phyloP scores from a whole-genome alignment of 2,888 invertebrate species.

The Leptinotarsa tumamoca region DNA sequence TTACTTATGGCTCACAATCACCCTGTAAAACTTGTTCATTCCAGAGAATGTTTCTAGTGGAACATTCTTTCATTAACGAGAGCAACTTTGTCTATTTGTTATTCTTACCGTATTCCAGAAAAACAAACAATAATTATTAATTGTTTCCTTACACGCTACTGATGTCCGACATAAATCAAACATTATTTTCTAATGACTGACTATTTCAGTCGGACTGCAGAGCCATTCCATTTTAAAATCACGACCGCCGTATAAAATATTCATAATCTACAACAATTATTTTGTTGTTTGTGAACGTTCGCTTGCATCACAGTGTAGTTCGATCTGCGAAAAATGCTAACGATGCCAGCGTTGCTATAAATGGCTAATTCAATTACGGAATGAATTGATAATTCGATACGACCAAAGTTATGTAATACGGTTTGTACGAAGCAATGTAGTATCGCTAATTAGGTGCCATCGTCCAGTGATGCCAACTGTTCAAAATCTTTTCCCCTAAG shows the following conservation, averaged over 20 bases:
- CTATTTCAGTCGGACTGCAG: background rate
- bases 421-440: background rate
- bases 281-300: constrained; percentile 9
- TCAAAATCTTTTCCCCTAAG: no score
- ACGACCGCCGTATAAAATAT: constrained; percentile 24
- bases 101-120: constrained; percentile 11
- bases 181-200: constrained; percentile 19
- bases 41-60: background rate
- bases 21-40: no score
- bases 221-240: constrained; percentile 16
- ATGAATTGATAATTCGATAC: constrained; percentile 28
- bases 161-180: constrained; percentile 14
- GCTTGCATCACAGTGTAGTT: constrained; percentile 16
- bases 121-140: constrained; percentile 6
- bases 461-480: background rate
- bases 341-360: constrained; percentile 22
- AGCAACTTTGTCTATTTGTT: constrained; percentile 1
- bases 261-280: constrained; percentile 23
- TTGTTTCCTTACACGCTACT: constrained; percentile 15
- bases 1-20: no score
- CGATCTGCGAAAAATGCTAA: constrained; percentile 17
- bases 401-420: constrained; percentile 23
- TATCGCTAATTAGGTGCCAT: constrained; percentile 12
- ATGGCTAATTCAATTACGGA: constrained; percentile 28
- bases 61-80: background rate